Base-by-base conservation (phyloP, 1,140 invertebrate genomes). In the Limonius californicus region DNA sequence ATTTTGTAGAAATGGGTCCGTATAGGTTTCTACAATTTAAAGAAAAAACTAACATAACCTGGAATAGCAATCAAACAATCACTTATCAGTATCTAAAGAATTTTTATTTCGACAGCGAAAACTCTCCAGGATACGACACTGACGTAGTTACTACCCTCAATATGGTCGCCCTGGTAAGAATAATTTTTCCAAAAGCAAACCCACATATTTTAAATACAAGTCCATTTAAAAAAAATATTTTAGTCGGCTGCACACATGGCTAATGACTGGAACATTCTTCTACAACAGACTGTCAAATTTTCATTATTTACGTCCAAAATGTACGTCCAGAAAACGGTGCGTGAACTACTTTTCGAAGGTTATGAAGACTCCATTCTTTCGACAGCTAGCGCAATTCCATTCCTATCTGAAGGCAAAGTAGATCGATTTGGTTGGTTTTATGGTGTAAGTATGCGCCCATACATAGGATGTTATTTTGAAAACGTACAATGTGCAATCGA, bases 401-500 rank as follows among this genome's bases (percentile, higher is more conserved):
- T 69, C 1, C 74, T 76, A 8, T 72, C 77, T 0, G 80, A 77
- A 1, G 80, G 81, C 1, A 78, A 84, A 1, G 84, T 87, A 2
- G 89, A 91, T 70, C 84, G 81, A 68, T 91, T 93, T 74, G 90
- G 88, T 20, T 87, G 89, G 83, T 91, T 93, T 77, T 92, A 91
- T 74, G 82, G 83, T 76, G 90, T 92, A 81, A 77, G 80, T 72
- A 23, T 27, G n/a, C n/a, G n/a, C n/a, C n/a, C n/a, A n/a, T n/a
- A n/a, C n/a, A n/a, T n/a, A n/a, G n/a, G n/a, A n/a, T n/a, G n/a
- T n/a, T n/a, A n/a, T n/a, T n/a, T n/a, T n/a, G n/a, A n/a, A n/a
- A n/a, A n/a, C n/a, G n/a, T n/a, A n/a, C n/a, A n/a, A n/a, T n/a
- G n/a, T n/a, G n/a, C n/a, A n/a, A n/a, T n/a, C n/a, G n/a, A n/a